Evolutionary conservation across 2,888 invertebrate genomes (phyloP).

Genomic region (Carabus problematicus): DNA sequence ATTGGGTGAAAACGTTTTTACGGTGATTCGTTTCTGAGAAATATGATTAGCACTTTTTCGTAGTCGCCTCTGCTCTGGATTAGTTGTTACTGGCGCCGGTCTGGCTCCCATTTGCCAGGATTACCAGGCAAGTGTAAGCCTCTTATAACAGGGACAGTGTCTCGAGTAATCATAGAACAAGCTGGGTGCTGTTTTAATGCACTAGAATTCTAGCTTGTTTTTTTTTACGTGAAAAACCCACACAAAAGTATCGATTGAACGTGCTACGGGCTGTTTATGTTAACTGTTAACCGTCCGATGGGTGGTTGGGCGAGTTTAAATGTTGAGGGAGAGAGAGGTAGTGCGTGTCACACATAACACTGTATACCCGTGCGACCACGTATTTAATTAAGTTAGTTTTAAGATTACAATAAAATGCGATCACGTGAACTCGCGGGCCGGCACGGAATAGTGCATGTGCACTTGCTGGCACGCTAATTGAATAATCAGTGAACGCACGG

Average conservation of each 20-base stretch:
- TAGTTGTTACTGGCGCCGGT: neutral
- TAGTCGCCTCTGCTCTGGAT: neutral
- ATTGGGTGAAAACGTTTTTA: neutral
- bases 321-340: neutral
- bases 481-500: constrained; percentile 31
- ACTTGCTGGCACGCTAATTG: constrained; percentile 38
- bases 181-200: no score
- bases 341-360: constrained; percentile 28
- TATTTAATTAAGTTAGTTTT: constrained; percentile 59
- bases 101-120: neutral
- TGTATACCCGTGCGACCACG: constrained; percentile 47
- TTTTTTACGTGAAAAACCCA: neutral
- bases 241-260: no score
- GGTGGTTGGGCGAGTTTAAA: neutral
- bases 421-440: constrained; percentile 49
- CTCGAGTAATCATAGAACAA: no score
- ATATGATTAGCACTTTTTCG: neutral
- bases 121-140: neutral
- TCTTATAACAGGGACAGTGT: neutral
- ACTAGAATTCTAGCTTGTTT: neutral
- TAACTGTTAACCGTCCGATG: constrained; percentile 1
- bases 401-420: constrained; percentile 58
- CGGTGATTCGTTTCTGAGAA: no score
- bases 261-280: neutral
- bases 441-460: constrained; percentile 35